Base-by-base conservation (phyloP, 2,888 invertebrate species). In the Cylloceria caligata region DNA sequence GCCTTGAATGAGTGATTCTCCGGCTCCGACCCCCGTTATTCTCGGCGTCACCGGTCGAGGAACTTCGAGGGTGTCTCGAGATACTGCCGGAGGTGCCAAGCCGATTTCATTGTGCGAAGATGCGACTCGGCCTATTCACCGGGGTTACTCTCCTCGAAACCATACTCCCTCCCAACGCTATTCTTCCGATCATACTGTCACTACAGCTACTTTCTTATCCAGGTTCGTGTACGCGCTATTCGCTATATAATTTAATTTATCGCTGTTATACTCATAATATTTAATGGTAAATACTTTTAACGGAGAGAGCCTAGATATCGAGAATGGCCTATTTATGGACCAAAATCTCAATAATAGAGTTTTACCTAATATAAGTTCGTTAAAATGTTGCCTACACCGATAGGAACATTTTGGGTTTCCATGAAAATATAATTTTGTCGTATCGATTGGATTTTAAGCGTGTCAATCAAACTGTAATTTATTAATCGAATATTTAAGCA, bases 141-240 rank as follows among this genome's bases (percentile, higher is more conserved):
- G 80, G 83, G 76, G 83, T 55, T 39, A 73, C 72, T 67, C 67
- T 80, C 72, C 80, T 79, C 80, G 76, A 80, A 62, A 68, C 80
- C 42, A 62, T 80, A 16, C 68, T 80, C 68, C 83, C 72, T 47
- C 80, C 72, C 60, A 52, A 62, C 67, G 67, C 72, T 39, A 39
- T 83, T 16, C 76, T 83, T 73, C 80, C 80, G 24, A 76, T 83
- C 72, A 72, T 76, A 42, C 83, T 83, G 9, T 73, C 83, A 72
- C 72, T 83, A 36, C 83, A 83, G 52, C 76, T 83, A 80, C 75
- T 83, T 39, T 80, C 69, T 76, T 80, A 76, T 73, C 83, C 83
- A 83, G 83, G 83, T 83, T 80, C 64, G 83, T 80, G 11, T 42
- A 65, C 49, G 30, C 57, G 11, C 60, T 49, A 36, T 27, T 27